Evolutionary conservation across 2,797 vertebrate species (phyloP), one percentile per base, ranked within the genome.

Genomic region (Phalanger gymnotis): DNA sequence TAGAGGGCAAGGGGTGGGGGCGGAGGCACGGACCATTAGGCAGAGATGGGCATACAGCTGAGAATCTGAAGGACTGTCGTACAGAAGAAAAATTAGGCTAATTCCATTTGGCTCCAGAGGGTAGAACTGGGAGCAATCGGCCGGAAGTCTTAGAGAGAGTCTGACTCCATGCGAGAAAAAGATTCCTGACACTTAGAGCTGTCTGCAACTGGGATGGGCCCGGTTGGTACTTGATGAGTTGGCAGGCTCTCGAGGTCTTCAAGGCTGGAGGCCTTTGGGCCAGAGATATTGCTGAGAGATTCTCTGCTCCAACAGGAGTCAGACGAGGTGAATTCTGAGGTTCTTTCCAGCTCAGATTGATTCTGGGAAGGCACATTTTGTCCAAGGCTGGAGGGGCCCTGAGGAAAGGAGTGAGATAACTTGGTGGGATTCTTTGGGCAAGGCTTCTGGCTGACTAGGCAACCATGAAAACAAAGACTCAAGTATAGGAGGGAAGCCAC

Each of bases 401-500:
- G 40, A 47, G 22, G 40, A 87, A 27, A 47, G 9, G 40, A 87
- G 31, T 11, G 40, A 87, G 73, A 11, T 16, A 47, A 81, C 7
- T 47, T 51, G 51, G 40, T 28, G 40, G 22, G 25, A 87, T 87
- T 28, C 22, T 87, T 51, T 51, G 25, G 73, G 40, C 9, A 87
- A 47, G 73, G 40, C 66, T 81, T 22, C 3, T 31, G 61, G 30
- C 93, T 54, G 54, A 47, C 61, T 57, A 92, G 90, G 53, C 30
- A 90, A 87, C 40, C 22, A 54, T 54, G 27, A 90, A 94, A 73
- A 54, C 53, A 90, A 25, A 93, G 90, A 53, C n/a, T 53, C 22
- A 87, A 91, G 57, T 52, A 31, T 31, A 92, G 58, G 54, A 90
- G 92, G 30, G 90, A 93, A 89, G 91, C 61, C 90, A 57, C 12